Evolutionary conservation across 1,140 invertebrate genomes (phyloP), one percentile per base, ranked within the genome.

Genomic region (Macrosteles quadrilineatus): DNA sequence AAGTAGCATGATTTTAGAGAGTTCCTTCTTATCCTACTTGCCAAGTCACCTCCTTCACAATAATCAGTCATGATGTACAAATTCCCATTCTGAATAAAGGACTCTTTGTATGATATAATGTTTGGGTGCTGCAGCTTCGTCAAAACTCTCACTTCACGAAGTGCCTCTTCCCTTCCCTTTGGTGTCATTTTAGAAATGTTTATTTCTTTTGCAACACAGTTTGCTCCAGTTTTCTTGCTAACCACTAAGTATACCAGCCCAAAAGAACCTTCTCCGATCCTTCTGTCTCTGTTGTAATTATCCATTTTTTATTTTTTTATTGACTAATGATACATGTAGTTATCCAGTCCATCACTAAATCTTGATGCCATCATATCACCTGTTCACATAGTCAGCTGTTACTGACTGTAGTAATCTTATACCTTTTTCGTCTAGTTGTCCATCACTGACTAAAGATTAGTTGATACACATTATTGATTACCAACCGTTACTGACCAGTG

Each of bases 21-120:
- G 55, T 59, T 59, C n/a, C 55, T 59, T 14, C 55, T 14, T 25
- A 59, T 29, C 25, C 55, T 59, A n/a, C 14, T 30, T 6, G 55
- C 25, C 27, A 59, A n/a, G 27, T 59, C 55, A 25, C 55, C 55
- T 9, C 55, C 55, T 29, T 59, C 55, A 23, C 55, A 59, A n/a
- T 27, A 59, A 25, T 59, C 55, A 11, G 55, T 59, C 12, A 59
- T 25, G 27, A 59, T 59, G 55, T 59, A 59, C 55, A 59, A 29
- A 23, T 29, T 59, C 27, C 55, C 55, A 59, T 30, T 59, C 25
- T 59, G 55, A 4, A 59, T 29, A n/a, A 59, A 59, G n/a, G 55
- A 59, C 25, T 59, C 55, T 29, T 59, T 59, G 55, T 59, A 59
- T 6, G 55, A 4, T 11, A 59, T 59, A 6, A 59, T 59, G 55